These are phyloP conservation scores for Yponomeuta evonymella DNA, from an alignment of 2,888 invertebrate genomes.

Conservation along the genomic window DNA sequence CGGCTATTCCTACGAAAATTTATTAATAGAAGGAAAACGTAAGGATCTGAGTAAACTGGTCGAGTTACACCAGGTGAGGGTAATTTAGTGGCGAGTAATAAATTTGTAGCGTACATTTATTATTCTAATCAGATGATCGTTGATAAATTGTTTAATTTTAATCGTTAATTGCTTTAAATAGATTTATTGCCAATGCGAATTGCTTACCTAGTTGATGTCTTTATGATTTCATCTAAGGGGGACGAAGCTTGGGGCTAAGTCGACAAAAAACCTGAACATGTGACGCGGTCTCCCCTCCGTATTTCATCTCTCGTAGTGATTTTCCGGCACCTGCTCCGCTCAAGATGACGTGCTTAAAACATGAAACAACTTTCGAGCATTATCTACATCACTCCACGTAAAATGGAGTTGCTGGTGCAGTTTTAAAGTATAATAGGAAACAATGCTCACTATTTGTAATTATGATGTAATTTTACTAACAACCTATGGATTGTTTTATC, in stretches of 20 bases:
- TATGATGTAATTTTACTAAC: too few relatives aligned
- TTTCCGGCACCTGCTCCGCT: conserved; percentile 9
- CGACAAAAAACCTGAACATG: conserved; percentile 46
- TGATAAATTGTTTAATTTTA: conserved; percentile 20
- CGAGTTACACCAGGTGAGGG: conserved; percentile 38
- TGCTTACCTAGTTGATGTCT: conserved; percentile 4
- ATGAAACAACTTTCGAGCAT: conserved; percentile 1
- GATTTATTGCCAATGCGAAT: background rate
- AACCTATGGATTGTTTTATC: too few relatives aligned
- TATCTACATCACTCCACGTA: background rate
- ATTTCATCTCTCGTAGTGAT: background rate
- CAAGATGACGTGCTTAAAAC: conserved; percentile 4
- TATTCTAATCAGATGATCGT: conserved; percentile 26
- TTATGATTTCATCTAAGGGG: conserved; percentile 7
- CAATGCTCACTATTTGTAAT: too few relatives aligned
- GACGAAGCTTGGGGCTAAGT: conserved; percentile 47
- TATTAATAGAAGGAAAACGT: background rate
- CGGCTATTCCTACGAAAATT: conserved; percentile 13
- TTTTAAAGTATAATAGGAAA: background rate
- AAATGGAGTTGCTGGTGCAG: background rate
- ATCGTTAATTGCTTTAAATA: conserved; percentile 11
- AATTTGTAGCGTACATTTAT: conserved; percentile 38
- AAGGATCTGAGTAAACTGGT: conserved; percentile 31
- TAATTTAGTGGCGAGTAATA: conserved; percentile 44
- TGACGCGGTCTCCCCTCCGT: conserved; percentile 23